Percentiles rank a stretch among this genome's conserved stretches.
Conservation (phyloP, 2,888 invertebrate genomes). For the Lasius platythorax region DNA sequence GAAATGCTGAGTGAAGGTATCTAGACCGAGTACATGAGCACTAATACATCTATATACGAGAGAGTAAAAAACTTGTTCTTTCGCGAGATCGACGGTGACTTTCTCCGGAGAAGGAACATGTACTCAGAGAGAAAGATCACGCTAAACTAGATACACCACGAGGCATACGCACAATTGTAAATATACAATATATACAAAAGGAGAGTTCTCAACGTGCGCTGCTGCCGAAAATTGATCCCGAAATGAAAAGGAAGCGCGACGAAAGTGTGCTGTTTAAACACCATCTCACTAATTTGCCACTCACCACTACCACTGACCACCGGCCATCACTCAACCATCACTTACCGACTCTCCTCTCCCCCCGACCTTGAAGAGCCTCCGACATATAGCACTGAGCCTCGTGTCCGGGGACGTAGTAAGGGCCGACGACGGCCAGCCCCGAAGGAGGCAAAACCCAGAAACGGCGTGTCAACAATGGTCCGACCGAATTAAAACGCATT, state of each 20-base stretch:
- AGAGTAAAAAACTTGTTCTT: conserved; percentile 17
- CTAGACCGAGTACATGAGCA: neutral
- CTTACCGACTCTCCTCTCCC: conserved; percentile 57
- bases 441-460: conserved; percentile 82
- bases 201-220: conserved; percentile 45
- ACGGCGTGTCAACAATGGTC: conserved; percentile 75
- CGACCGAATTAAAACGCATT: conserved; percentile 86
- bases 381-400: conserved; percentile 86
- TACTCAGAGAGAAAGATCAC: conserved; percentile 62
- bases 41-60: neutral
- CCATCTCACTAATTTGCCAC: conserved; percentile 67
- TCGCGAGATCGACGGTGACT: neutral
- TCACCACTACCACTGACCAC: conserved; percentile 67
- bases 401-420: conserved; percentile 86
- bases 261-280: conserved; percentile 71
- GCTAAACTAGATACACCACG: conserved; percentile 52
- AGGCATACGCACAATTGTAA: conserved; percentile 71
- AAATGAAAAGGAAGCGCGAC: conserved; percentile 28
- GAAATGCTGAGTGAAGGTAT: conserved; percentile 8
- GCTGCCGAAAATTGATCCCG: conserved; percentile 53
- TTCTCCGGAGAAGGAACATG: neutral
- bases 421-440: conserved; percentile 85
- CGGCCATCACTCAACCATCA: conserved; percentile 70
- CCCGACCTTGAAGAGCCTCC: conserved; percentile 79
- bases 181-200: conserved; percentile 47